phyloP scores from a whole-genome alignment of 2,797 vertebrate species.

The Ctenochaetus hawaiiensis region DNA sequence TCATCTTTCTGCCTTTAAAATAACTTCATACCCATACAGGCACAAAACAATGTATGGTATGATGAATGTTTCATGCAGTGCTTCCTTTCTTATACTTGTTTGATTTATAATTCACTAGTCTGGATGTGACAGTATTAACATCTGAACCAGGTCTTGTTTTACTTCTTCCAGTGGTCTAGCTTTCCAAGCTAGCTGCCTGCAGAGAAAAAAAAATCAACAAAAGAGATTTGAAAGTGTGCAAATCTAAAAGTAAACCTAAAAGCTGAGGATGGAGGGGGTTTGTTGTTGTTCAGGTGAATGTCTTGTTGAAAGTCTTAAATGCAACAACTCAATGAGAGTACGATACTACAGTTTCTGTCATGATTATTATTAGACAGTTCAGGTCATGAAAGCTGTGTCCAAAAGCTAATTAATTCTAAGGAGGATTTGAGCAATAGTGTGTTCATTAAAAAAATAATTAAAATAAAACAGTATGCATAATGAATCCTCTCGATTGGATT shows the following conservation, averaged over 20 bases:
- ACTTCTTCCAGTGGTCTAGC: background rate
- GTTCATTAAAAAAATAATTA: background rate
- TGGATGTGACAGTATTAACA: background rate
- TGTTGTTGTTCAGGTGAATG: background rate
- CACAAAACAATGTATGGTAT: background rate
- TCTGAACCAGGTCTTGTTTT: background rate
- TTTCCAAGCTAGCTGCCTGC: background rate
- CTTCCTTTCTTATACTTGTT: background rate
- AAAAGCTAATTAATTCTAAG: background rate
- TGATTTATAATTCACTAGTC: background rate
- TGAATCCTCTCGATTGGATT: background rate
- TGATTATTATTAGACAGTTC: background rate
- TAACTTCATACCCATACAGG: background rate
- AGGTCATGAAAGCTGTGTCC: background rate
- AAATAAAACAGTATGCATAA: background rate
- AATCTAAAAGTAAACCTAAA: background rate
- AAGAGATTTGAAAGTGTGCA: background rate
- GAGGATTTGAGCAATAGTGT: background rate
- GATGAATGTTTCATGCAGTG: background rate
- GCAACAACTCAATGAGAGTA: too few relatives aligned
- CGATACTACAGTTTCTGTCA: background rate
- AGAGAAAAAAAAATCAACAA: background rate
- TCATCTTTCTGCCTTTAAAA: background rate
- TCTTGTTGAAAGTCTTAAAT: background rate
- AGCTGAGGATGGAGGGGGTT: background rate